Conservation (phyloP, 2,797 vertebrate species). For the Scarus forsteni region DNA sequence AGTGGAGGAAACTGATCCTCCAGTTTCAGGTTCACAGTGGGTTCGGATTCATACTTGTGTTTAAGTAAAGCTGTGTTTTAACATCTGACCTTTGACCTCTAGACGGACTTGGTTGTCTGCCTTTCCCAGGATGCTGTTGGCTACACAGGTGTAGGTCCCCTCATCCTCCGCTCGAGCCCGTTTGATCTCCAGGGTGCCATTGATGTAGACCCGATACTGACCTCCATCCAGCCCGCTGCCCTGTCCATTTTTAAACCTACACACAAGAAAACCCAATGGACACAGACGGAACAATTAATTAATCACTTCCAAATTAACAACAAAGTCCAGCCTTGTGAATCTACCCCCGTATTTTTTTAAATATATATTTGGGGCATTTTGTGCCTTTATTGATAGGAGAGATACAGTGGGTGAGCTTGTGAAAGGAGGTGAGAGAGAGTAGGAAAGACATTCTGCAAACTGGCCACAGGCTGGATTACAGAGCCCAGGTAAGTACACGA, state of each 20-base stretch:
- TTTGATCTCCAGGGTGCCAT: constrained; percentile 93
- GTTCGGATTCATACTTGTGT: neutral
- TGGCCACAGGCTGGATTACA: too few species aligned
- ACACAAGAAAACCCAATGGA: constrained; percentile 1
- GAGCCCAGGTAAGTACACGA: too few species aligned
- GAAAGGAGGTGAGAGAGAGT: too few species aligned
- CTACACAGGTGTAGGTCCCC: constrained; percentile 97
- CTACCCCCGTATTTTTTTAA: neutral
- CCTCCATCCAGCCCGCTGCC: constrained; percentile 95
- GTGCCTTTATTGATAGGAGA: too few species aligned
- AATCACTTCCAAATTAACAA: neutral
- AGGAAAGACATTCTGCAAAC: too few species aligned
- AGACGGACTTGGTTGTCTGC: constrained; percentile 93
- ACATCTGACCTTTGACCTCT: constrained; percentile 95
- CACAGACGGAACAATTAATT: neutral
- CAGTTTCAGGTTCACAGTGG: neutral
- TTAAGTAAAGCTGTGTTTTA: neutral
- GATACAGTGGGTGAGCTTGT: too few species aligned
- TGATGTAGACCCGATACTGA: constrained; percentile 91
- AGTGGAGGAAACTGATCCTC: neutral
- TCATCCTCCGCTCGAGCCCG: constrained; percentile 90
- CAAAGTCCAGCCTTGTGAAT: too few species aligned
- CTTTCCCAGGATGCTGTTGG: constrained; percentile 93
- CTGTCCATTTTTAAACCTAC: constrained; percentile 98
- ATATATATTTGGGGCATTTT: too few species aligned